A percentile compares a stretch with the other conserved stretches of the same genome.
phyloP scores from a whole-genome alignment of 2,888 invertebrate species.

The Cabera pusaria region DNA sequence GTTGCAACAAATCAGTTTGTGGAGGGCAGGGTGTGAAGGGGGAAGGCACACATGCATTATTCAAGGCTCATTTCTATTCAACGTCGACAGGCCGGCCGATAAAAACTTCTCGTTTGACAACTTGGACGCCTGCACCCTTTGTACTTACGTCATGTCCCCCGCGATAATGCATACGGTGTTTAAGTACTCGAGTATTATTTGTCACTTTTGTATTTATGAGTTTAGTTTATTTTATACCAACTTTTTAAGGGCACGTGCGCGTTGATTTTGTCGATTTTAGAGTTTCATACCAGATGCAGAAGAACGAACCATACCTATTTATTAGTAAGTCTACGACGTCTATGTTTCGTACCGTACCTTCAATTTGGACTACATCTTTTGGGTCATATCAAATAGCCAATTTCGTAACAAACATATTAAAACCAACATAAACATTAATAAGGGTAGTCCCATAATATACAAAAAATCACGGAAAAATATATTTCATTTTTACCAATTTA shows the following conservation, averaged over 20 bases:
- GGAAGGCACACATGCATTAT: slow-evolving; percentile 72
- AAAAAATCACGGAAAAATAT: too few species aligned
- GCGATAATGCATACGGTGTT: slow-evolving; percentile 42
- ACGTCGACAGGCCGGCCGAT: slow-evolving; percentile 77
- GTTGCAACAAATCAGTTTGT: slow-evolving; percentile 66
- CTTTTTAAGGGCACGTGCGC: slow-evolving; percentile 24
- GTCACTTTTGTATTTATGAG: slow-evolving; percentile 51
- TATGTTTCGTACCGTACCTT: too few species aligned
- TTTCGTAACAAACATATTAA: too few species aligned
- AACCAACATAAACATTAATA: too few species aligned
- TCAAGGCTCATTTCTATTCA: slow-evolving; percentile 81
- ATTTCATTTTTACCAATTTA: too few species aligned
- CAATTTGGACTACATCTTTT: too few species aligned
- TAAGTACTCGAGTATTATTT: slow-evolving; percentile 47
- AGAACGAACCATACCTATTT: too few species aligned
- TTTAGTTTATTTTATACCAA: slow-evolving; percentile 33
- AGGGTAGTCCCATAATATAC: too few species aligned
- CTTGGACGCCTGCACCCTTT: slow-evolving; percentile 79
- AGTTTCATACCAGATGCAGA: too few species aligned
- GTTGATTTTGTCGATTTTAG: slow-evolving; percentile 22
- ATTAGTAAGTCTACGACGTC: too few species aligned
- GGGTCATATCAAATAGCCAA: too few species aligned
- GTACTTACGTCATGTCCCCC: slow-evolving; percentile 70
- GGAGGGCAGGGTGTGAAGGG: slow-evolving; percentile 46
- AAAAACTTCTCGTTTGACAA: slow-evolving; percentile 83